Conservation (phyloP, 2,113 vertebrate genomes). For the Pyrgilauda ruficollis region DNA sequence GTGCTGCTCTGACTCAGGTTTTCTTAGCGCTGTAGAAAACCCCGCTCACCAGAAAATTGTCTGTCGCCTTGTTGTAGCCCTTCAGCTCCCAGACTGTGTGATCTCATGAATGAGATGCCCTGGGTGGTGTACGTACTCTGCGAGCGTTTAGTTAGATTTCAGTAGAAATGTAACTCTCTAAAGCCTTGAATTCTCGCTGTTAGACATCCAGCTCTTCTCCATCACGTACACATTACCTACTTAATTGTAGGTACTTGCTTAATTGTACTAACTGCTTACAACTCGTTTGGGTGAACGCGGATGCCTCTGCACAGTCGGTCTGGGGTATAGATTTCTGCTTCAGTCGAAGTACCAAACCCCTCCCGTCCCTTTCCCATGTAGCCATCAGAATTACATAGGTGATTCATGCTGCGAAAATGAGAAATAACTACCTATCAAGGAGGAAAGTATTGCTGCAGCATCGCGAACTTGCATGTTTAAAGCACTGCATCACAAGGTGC, state of each 20-base stretch:
- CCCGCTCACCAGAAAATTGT: not conserved
- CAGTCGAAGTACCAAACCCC: not conserved
- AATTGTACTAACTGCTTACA: conserved; percentile 19
- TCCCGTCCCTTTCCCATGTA: not conserved
- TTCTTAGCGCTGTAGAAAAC: not conserved
- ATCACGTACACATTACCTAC: not conserved
- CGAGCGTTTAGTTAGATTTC: not conserved
- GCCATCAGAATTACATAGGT: not conserved
- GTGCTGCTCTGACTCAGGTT: not conserved
- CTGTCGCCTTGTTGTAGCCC: not conserved
- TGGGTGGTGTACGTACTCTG: not conserved
- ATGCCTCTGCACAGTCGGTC: not conserved
- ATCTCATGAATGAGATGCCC: not conserved
- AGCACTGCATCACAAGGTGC: conserved; percentile 4
- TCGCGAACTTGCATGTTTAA: conserved; percentile 47
- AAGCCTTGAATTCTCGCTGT: not conserved
- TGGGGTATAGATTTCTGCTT: not conserved
- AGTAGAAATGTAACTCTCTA: not conserved
- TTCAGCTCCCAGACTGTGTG: not conserved
- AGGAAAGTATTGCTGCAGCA: conserved; percentile 51
- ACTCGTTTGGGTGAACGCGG: not conserved
- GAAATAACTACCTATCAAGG: conserved; percentile 1
- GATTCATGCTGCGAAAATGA: not conserved
- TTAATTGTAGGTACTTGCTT: not conserved
- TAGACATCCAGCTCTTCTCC: not conserved